Evolutionary conservation across 1,140 invertebrate species (phyloP).

Genomic region (Apis laboriosa): DNA sequence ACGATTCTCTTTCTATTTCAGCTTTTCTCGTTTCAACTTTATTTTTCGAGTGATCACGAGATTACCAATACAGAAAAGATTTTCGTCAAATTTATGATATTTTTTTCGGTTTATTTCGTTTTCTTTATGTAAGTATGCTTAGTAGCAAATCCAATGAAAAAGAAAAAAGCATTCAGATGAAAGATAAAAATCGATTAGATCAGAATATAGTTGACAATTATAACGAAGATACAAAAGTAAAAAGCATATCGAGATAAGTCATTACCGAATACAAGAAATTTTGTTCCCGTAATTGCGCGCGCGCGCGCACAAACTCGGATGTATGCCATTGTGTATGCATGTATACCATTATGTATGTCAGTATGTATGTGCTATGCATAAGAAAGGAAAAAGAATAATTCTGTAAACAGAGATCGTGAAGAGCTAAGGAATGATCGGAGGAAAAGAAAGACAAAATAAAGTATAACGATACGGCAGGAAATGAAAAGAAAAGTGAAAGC

Average conservation of each 20-base stretch:
- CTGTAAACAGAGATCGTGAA: constrained; percentile 30
- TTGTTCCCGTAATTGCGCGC: neutral
- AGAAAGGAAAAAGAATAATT: constrained; percentile 43
- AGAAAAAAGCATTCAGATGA: neutral
- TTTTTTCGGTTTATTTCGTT: neutral
- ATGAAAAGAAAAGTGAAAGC: constrained; percentile 48
- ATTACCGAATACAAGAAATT: constrained; percentile 34
- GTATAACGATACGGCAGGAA: constrained; percentile 24
- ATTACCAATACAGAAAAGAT: neutral
- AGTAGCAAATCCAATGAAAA: neutral
- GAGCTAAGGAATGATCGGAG: constrained; percentile 40
- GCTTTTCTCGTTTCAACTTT: too few relatives aligned
- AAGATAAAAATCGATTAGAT: neutral
- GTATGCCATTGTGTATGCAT: neutral
- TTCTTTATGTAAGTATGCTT: neutral
- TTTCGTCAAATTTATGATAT: neutral
- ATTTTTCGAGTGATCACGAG: neutral
- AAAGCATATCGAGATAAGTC: neutral
- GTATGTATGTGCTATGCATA: neutral
- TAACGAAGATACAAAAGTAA: neutral
- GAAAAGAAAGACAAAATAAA: constrained; percentile 32
- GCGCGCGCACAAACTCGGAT: neutral
- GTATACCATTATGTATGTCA: neutral
- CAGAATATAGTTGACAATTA: constrained; percentile 13
- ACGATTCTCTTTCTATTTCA: neutral